Evolutionary conservation across 2,888 invertebrate species (phyloP).

Genomic region (Drosophila atroscutellata): DNA sequence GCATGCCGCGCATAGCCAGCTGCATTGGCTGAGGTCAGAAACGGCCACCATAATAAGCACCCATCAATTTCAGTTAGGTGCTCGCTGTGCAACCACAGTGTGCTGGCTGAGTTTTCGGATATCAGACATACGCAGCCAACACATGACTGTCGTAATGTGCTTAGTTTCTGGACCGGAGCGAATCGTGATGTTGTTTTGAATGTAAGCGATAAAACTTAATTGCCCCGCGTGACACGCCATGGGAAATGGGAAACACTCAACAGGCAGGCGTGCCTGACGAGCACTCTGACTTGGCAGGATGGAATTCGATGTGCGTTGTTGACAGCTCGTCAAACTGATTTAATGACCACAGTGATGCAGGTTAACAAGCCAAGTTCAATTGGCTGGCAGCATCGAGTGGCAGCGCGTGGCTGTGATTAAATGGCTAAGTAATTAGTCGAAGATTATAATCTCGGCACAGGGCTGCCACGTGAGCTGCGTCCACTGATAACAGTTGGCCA

Average conservation of each 20-base stretch:
- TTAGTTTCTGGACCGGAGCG: constrained; percentile 4
- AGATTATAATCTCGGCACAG: constrained; percentile 38
- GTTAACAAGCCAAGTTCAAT: constrained; percentile 29
- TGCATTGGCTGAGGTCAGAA: constrained; percentile 23
- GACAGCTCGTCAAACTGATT: constrained; percentile 62
- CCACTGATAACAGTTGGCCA: constrained; percentile 13
- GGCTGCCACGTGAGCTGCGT: constrained; percentile 17
- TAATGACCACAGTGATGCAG: constrained; percentile 44
- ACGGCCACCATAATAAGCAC: background rate
- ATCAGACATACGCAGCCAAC: constrained; percentile 32
- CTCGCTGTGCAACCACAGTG: constrained; percentile 25
- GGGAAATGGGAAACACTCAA: constrained; percentile 15
- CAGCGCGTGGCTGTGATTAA: constrained; percentile 50
- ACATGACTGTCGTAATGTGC: constrained; percentile 17
- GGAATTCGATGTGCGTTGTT: constrained; percentile 19
- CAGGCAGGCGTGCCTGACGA: constrained; percentile 6
- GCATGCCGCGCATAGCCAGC: constrained; percentile 3
- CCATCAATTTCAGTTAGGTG: constrained; percentile 36
- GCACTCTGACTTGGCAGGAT: constrained; percentile 1
- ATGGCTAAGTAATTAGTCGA: constrained; percentile 64
- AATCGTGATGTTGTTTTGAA: constrained; percentile 25
- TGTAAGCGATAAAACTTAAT: constrained; percentile 44
- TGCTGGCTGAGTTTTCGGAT: background rate
- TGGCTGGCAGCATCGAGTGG: constrained; percentile 22
- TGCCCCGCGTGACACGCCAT: constrained; percentile 27